A percentile compares a stretch with the other conserved stretches of the same genome.
phyloP scores from a whole-genome alignment of 1,140 invertebrate species.

The Drosophila lowei region DNA sequence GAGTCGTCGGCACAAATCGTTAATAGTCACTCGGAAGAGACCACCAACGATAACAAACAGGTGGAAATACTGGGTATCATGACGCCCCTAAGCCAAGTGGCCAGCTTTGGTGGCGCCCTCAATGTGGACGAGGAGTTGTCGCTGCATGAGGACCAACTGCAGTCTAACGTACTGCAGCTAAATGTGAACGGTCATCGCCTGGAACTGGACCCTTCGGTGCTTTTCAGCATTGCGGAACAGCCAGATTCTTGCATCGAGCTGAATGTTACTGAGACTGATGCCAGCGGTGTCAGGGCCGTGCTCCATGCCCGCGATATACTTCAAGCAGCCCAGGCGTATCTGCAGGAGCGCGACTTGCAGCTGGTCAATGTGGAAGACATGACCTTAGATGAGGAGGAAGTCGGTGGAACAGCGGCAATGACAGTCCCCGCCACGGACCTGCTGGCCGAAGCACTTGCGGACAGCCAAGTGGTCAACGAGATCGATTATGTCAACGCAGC shows the following conservation, averaged over 20 bases:
- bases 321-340: constrained; percentile 60
- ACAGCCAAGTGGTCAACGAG: constrained; percentile 44
- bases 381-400: constrained; percentile 29
- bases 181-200: constrained; percentile 57
- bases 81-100: constrained; percentile 54
- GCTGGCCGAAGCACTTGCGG: constrained; percentile 88
- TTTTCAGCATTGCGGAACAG: constrained; percentile 64
- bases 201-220: constrained; percentile 58
- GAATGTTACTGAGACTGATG: constrained; percentile 38
- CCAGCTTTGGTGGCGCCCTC: constrained; percentile 2
- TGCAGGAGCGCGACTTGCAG: constrained; percentile 65
- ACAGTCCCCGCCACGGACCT: constrained; percentile 84
- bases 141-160: constrained; percentile 38
- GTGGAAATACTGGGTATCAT: constrained; percentile 45
- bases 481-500: constrained; percentile 29
- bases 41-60: constrained; percentile 16
- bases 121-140: constrained; percentile 29
- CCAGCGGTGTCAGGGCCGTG: constrained; percentile 25
- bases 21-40: constrained; percentile 14
- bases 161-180: constrained; percentile 48
- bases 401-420: background rate
- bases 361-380: constrained; percentile 63
- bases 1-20: constrained; percentile 12
- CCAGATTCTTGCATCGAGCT: constrained; percentile 50
- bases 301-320: constrained; percentile 57